phyloP scores from a whole-genome alignment of 2,888 invertebrate genomes.

The Deilephila elpenor region DNA sequence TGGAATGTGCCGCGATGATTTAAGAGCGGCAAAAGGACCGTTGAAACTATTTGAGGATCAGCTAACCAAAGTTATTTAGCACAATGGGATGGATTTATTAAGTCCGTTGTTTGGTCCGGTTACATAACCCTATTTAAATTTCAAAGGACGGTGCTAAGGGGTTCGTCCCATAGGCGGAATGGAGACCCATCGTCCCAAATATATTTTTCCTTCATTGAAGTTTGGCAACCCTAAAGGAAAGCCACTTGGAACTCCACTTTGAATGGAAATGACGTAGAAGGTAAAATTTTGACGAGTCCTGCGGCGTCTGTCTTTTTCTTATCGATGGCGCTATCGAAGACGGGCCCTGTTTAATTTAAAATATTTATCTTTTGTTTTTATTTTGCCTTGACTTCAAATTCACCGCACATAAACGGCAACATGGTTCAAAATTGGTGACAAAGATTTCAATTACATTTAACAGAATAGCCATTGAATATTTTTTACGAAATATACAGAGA shows the following conservation, averaged over 20 bases:
- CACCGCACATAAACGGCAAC: constrained; percentile 35
- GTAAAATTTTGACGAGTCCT: constrained; percentile 64
- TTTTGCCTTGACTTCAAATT: constrained; percentile 47
- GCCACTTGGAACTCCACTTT: constrained; percentile 60
- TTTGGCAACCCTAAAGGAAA: constrained; percentile 55
- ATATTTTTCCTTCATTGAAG: constrained; percentile 37
- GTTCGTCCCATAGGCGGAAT: constrained; percentile 46
- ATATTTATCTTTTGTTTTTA: constrained; percentile 46
- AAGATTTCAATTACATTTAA: too few species aligned
- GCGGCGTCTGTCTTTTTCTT: constrained; percentile 52
- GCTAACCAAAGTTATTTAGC: constrained; percentile 23
- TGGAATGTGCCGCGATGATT: constrained; percentile 20
- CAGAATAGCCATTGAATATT: too few species aligned
- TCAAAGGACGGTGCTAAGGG: constrained; percentile 57
- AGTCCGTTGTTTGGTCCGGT: constrained; percentile 49
- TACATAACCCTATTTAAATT: constrained; percentile 61
- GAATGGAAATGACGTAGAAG: constrained; percentile 73
- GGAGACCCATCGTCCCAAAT: constrained; percentile 37
- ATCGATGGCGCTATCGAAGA: constrained; percentile 57
- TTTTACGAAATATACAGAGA: too few species aligned
- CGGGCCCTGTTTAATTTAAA: constrained; percentile 43
- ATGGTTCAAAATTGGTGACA: too few species aligned
- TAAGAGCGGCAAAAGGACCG: constrained; percentile 9
- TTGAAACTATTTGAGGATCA: constrained; percentile 25
- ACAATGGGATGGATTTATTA: constrained; percentile 40